Percentiles rank a stretch among this genome's conserved stretches.
Conservation (phyloP, 2,113 vertebrate species). For the Rhynchomys soricoides region DNA sequence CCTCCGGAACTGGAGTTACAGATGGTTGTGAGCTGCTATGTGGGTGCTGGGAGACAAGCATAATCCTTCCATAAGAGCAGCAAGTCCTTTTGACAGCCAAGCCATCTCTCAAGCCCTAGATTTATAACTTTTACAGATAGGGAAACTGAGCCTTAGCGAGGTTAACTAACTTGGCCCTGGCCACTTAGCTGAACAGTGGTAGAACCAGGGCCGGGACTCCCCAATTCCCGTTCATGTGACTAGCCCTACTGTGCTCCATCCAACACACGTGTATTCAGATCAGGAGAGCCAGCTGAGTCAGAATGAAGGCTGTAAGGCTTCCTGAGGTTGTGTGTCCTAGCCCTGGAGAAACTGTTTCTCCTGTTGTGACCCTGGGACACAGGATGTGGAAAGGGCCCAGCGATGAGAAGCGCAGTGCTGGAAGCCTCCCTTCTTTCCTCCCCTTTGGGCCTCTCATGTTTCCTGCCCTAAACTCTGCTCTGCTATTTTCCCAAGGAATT, state of each 20-base stretch:
- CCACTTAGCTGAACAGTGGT: background rate
- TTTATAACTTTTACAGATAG: background rate
- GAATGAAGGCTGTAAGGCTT: constrained; percentile 9
- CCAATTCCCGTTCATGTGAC: background rate
- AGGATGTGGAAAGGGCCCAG: background rate
- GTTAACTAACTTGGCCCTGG: constrained; percentile 17
- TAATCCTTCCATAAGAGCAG: background rate
- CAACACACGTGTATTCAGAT: background rate
- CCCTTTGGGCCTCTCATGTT: constrained; percentile 18
- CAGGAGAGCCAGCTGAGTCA: background rate
- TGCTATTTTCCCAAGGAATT: constrained; percentile 40
- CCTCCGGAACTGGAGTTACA: background rate
- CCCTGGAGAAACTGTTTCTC: background rate
- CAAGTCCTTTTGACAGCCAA: background rate
- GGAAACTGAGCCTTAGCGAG: background rate
- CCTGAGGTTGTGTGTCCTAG: background rate
- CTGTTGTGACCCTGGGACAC: background rate
- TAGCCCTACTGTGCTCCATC: background rate
- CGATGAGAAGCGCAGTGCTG: background rate
- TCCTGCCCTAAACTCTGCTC: constrained; percentile 59
- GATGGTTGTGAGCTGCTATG: background rate
- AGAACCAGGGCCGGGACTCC: background rate
- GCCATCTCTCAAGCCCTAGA: background rate
- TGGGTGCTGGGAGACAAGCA: background rate
- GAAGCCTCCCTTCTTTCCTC: background rate